Base-by-base conservation (phyloP, 2,888 invertebrate species). In the Drosophila silvestris region DNA sequence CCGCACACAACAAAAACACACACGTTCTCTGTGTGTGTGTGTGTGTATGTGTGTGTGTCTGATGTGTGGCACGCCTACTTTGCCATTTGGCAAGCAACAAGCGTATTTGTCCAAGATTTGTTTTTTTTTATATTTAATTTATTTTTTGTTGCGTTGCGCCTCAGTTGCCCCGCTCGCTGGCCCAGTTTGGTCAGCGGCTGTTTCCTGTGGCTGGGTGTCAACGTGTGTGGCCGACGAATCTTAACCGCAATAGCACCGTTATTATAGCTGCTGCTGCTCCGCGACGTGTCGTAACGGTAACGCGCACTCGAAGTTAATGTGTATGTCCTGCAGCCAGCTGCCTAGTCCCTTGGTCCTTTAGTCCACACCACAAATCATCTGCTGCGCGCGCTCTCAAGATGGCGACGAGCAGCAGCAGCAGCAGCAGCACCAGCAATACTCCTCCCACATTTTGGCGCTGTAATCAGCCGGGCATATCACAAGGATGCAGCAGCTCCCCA, bases 211-310 rank as follows among this genome's bases (percentile, higher is more conserved):
- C 63, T 65, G 62, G 26, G 52, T 80, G 83, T 70, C 74, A 70
- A 77, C 81, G 81, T 86, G 81, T 86, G 86, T 81, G 78, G 78
- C 87, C 89, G 89, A 83, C 89, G 87, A 83, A 79, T 83, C 74
- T 83, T 78, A 76, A 89, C 85, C 85, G 82, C 85, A 85, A 85
- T 9, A 87, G 79, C 77, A 63, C 85, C 85, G 87, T 68, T 85
- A 87, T 85, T 85, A 85, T 47, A 47, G 47, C 57, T 57, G 39
- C 39, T 57, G 77, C 63, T 78, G 82, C 63, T 85, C 85, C 85
- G 85, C 90, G 85, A 85, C 88, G 90, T 89, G 90, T 85, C 89
- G 88, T 82, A 81, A 85, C 85, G 90, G 85, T 89, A 85, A 80
- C 88, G 85, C 90, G 88, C 88, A 84, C 85, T 85, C 88, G 70